Conservation (phyloP, 2,888 invertebrate species). For the Podabrus alpinus region DNA sequence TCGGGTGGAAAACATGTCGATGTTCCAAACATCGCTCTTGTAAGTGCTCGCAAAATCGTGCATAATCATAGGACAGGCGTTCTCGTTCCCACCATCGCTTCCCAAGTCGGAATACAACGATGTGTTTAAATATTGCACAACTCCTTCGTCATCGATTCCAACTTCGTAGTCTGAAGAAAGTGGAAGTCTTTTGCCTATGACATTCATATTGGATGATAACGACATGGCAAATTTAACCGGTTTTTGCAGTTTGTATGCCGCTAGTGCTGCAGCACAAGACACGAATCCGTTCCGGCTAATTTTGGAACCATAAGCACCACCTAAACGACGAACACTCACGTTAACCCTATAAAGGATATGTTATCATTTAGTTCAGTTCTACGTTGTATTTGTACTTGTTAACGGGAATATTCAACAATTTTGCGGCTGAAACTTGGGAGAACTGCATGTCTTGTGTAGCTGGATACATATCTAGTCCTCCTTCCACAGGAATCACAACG, state of each 20-base stretch:
- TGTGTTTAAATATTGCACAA: constrained; percentile 67
- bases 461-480: constrained; percentile 67
- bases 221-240: constrained; percentile 73
- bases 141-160: constrained; percentile 65
- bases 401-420: constrained; percentile 59
- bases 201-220: constrained; percentile 73
- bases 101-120: constrained; percentile 63
- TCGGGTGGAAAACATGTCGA: constrained; percentile 55
- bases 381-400: constrained; percentile 59
- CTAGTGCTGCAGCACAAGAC: constrained; percentile 71
- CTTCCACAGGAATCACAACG: constrained; percentile 66
- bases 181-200: constrained; percentile 69
- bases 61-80: constrained; percentile 47
- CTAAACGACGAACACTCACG: constrained; percentile 71
- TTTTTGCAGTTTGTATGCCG: constrained; percentile 62
- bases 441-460: constrained; percentile 69
- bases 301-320: constrained; percentile 83
- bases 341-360: constrained; percentile 62
- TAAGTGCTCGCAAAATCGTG: constrained; percentile 64
- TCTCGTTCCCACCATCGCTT: constrained; percentile 59
- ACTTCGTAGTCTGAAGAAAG: constrained; percentile 68
- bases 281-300: constrained; percentile 64
- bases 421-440: constrained; percentile 60
- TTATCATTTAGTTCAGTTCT: neutral
- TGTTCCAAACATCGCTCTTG: constrained; percentile 57